A percentile compares a stretch with the other conserved stretches of the same genome.
phyloP scores from a whole-genome alignment of 2,797 vertebrate genomes.

The Hirundo rustica region DNA sequence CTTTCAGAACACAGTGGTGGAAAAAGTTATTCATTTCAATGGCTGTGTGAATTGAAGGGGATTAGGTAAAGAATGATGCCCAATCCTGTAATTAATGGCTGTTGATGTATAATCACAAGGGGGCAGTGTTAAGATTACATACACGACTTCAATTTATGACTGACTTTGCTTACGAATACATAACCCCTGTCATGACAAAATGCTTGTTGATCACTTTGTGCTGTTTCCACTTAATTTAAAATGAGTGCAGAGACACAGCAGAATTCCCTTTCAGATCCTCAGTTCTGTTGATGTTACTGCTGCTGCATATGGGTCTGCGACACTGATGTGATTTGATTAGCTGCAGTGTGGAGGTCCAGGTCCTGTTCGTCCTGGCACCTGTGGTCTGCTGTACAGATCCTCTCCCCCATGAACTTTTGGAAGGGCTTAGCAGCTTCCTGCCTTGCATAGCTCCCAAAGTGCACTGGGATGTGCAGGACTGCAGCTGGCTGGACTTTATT shows the following conservation, averaged over 20 bases:
- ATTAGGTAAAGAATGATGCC: not conserved
- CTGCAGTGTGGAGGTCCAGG: not conserved
- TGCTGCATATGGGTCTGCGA: not conserved
- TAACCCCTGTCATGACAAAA: not conserved
- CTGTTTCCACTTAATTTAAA: not conserved
- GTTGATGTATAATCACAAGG: constrained; percentile 36
- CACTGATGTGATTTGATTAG: not conserved
- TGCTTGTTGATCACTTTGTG: not conserved
- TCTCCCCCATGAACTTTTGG: not conserved
- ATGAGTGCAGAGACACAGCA: not conserved
- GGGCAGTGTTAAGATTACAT: constrained; percentile 58
- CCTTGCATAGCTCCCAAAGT: not conserved
- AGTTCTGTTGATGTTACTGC: not conserved
- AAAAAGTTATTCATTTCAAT: not conserved
- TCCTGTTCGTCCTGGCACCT: not conserved
- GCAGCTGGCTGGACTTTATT: constrained; percentile 22
- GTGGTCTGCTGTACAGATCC: not conserved
- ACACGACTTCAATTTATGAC: not conserved
- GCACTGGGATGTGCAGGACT: not conserved
- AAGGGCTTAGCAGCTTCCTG: constrained; percentile 23
- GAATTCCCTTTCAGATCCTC: not conserved
- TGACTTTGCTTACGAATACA: not conserved
- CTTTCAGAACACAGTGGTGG: not conserved
- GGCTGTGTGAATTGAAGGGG: not conserved
- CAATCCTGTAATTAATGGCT: not conserved